These are phyloP conservation scores for Baccha elongata DNA, from an alignment of 2,888 invertebrate genomes.

Conservation along the genomic window DNA sequence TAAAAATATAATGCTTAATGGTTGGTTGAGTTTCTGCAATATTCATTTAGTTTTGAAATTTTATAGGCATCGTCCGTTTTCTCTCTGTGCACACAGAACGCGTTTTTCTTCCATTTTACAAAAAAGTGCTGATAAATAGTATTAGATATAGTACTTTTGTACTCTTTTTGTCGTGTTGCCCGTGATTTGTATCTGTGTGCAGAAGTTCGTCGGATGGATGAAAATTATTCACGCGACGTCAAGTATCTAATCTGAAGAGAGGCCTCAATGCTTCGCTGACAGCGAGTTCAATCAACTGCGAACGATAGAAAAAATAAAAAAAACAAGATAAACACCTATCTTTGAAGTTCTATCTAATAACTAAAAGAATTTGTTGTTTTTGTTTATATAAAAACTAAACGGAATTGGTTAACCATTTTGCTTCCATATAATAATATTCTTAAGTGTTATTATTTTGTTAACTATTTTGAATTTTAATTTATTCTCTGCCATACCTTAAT, in stretches of 20 bases:
- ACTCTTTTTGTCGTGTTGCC: not conserved
- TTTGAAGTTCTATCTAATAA: not conserved
- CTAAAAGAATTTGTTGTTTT: conserved; percentile 12
- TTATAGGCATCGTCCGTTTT: conserved; percentile 69
- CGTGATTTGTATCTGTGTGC: conserved; percentile 16
- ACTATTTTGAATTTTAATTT: not conserved
- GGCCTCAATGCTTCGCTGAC: conserved; percentile 54
- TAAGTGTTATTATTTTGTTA: not conserved
- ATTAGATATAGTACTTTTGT: conserved; percentile 37
- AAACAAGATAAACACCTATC: conserved; percentile 11
- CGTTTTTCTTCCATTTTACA: conserved; percentile 51
- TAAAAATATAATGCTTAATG: conserved; percentile 75
- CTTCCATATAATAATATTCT: conserved; percentile 45
- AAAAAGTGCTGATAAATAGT: conserved; percentile 30
- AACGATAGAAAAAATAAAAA: conserved; percentile 28
- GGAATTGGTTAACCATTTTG: conserved; percentile 60
- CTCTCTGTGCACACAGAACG: conserved; percentile 36
- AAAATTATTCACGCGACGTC: conserved; percentile 64
- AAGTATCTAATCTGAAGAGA: conserved; percentile 65
- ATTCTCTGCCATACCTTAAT: not conserved
- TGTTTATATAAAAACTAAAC: not conserved
- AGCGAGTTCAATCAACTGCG: conserved; percentile 62
- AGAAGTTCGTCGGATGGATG: conserved; percentile 24
- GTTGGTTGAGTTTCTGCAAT: conserved; percentile 74
- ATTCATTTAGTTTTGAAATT: conserved; percentile 69